These are phyloP conservation scores for Caenorhabditis inopinata DNA, from an alignment of 1,140 invertebrate species.

Conservation along the genomic window DNA sequence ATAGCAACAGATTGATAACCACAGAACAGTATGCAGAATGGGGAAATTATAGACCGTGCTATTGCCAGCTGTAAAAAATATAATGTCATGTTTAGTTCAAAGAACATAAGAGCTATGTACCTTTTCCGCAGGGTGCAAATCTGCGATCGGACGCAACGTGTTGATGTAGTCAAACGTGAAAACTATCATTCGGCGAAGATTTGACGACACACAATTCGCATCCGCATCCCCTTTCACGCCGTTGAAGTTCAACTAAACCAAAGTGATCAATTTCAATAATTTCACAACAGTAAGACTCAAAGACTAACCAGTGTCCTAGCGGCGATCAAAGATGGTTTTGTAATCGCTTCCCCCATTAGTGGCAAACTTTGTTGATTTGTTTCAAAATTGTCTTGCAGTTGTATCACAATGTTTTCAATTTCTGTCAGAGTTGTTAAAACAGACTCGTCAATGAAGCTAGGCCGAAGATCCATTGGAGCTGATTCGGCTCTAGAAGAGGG, in stretches of 20 bases:
- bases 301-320: constrained; percentile 40
- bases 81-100: not conserved
- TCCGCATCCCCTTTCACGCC: constrained; percentile 42
- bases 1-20: constrained; percentile 40
- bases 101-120: constrained; percentile 31
- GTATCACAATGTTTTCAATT: constrained; percentile 56
- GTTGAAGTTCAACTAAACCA: constrained; percentile 56
- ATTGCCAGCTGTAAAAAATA: constrained; percentile 43
- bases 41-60: constrained; percentile 44
- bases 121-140: constrained; percentile 56
- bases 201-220: constrained; percentile 36
- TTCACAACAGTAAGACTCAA: not conserved
- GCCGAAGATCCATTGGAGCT: constrained; percentile 2
- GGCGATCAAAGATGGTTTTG: constrained; percentile 45
- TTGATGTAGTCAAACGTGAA: constrained; percentile 64
- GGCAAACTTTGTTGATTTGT: not conserved
- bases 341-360: constrained; percentile 51
- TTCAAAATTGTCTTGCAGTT: constrained; percentile 39
- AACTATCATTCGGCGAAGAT: constrained; percentile 56
- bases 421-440: constrained; percentile 53
- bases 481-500: constrained; percentile 43
- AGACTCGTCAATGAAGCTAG: constrained; percentile 33
- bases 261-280: constrained; percentile 20
- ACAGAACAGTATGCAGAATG: constrained; percentile 50
- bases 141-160: constrained; percentile 65